Evolutionary conservation across 1,140 invertebrate genomes (phyloP).

Genomic region (Trichogramma pretiosum): DNA sequence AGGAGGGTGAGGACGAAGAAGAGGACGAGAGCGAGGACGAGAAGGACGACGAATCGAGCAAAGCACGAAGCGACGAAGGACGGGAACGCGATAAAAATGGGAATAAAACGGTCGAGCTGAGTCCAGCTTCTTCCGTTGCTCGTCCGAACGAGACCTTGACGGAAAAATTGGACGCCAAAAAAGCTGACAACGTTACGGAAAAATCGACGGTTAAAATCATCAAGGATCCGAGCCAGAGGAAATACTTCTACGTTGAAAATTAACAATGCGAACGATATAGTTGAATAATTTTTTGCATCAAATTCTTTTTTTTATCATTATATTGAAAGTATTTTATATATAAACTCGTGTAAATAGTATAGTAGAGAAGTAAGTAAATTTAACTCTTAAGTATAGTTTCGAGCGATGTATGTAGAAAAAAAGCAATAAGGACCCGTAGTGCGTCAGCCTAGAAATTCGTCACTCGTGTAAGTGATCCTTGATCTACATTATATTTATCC

Average conservation of each 20-base stretch:
- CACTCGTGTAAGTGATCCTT: no score
- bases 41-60: background rate
- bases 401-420: no score
- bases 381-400: no score
- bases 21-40: conserved; percentile 1
- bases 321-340: background rate
- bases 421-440: no score
- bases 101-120: background rate
- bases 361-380: background rate
- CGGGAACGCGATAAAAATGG: background rate
- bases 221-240: conserved; percentile 19
- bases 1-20: conserved; percentile 1
- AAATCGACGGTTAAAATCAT: conserved; percentile 5
- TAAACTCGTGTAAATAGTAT: background rate
- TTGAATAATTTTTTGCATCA: background rate
- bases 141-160: no score
- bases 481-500: no score
- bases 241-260: conserved; percentile 21
- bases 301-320: conserved; percentile 2
- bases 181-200: background rate
- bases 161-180: background rate
- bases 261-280: no score
- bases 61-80: background rate
- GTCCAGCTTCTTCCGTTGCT: no score
- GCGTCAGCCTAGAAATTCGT: no score